Conservation (phyloP, 2,797 vertebrate species). For the Euthynnus affinis region DNA sequence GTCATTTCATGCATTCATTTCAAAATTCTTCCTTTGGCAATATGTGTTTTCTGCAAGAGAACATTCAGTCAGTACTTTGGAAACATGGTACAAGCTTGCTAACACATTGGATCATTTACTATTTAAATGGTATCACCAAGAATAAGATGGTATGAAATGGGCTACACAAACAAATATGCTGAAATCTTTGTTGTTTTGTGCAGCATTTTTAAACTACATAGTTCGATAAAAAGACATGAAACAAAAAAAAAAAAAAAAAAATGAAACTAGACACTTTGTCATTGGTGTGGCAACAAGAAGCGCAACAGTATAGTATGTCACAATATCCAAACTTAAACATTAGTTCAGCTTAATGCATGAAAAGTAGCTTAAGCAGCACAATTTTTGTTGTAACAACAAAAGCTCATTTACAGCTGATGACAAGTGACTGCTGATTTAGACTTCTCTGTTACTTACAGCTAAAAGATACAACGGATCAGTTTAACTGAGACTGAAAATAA, state of each 20-base stretch:
- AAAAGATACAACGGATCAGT: not conserved
- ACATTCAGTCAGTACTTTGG: constrained; percentile 21
- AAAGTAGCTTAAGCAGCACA: constrained; percentile 23
- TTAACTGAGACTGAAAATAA: not conserved
- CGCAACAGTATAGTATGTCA: constrained; percentile 32
- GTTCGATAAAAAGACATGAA: constrained; percentile 11
- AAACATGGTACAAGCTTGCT: constrained; percentile 2
- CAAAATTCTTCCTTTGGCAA: not conserved
- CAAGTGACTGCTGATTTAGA: not conserved
- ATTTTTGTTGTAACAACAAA: constrained; percentile 45
- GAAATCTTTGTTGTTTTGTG: constrained; percentile 11
- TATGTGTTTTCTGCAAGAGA: constrained; percentile 10
- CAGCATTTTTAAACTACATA: not conserved
- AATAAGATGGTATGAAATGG: not conserved
- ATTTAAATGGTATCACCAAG: not conserved
- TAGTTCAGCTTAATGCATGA: constrained; percentile 26
- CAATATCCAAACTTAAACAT: constrained; percentile 31
- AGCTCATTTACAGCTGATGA: constrained; percentile 27
- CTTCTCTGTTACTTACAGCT: not conserved
- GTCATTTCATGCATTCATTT: constrained; percentile 2
- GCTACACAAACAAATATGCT: not conserved
- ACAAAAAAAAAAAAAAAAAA: too few relatives aligned
- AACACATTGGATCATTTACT: not conserved
- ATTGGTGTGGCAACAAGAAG: constrained; percentile 41
- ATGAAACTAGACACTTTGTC: constrained; percentile 31